phyloP scores from a whole-genome alignment of 2,888 invertebrate genomes.

The Cosmia trapezina region DNA sequence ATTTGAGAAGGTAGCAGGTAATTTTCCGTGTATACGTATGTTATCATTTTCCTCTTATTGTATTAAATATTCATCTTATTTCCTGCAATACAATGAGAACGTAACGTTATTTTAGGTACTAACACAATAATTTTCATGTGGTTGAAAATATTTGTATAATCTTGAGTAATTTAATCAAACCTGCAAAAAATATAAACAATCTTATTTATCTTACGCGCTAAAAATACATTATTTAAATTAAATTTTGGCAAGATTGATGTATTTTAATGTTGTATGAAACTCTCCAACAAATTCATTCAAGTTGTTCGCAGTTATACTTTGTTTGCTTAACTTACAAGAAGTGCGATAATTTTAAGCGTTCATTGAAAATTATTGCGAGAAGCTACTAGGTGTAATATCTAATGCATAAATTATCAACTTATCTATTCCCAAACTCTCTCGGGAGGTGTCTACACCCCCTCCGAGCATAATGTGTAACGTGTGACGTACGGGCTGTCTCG shows the following conservation, averaged over 20 bases:
- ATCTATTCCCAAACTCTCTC: constrained; percentile 75
- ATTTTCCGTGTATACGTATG: background rate
- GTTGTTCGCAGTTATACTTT: constrained; percentile 47
- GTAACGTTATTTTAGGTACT: background rate
- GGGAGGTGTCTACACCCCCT: constrained; percentile 69
- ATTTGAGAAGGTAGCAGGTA: background rate
- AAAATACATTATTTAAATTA: constrained; percentile 20
- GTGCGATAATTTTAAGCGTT: constrained; percentile 50
- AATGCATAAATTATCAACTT: constrained; percentile 83
- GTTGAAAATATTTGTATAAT: background rate
- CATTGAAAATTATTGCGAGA: constrained; percentile 65
- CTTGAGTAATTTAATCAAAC: constrained; percentile 16
- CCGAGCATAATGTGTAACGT: constrained; percentile 71
- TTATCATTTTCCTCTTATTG: background rate
- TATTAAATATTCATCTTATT: constrained; percentile 7
- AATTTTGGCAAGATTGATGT: constrained; percentile 29
- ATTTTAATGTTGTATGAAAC: constrained; percentile 33
- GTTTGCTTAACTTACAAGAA: constrained; percentile 44
- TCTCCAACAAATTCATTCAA: constrained; percentile 35
- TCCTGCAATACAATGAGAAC: background rate
- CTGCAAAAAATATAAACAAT: constrained; percentile 1
- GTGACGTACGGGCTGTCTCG: constrained; percentile 74
- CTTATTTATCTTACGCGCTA: constrained; percentile 4
- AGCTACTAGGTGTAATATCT: constrained; percentile 71
- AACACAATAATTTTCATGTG: background rate